Conservation (phyloP, 1,140 invertebrate genomes). For the Lutraria rhynchaena region DNA sequence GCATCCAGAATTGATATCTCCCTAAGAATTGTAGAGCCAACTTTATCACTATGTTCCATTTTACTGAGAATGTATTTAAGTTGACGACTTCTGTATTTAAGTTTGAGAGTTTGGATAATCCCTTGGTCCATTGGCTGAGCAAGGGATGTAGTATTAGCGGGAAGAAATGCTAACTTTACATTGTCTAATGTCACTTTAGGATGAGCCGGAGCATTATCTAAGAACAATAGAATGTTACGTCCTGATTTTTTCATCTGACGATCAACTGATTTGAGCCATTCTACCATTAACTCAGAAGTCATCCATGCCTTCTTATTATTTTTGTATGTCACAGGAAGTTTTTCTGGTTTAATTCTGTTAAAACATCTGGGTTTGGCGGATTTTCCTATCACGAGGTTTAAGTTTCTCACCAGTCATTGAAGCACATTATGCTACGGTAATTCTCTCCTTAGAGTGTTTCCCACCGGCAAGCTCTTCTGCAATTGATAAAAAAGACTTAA, state of each 20-base stretch:
- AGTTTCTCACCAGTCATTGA: conserved; percentile 32
- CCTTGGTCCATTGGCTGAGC: conserved; percentile 48
- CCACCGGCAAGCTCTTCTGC: conserved; percentile 31
- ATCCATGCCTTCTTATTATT: conserved; percentile 72
- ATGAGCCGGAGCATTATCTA: conserved; percentile 69
- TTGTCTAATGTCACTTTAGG: conserved; percentile 64
- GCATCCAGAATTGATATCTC: too few species aligned
- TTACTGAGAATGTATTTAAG: neutral
- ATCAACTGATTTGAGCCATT: too few species aligned
- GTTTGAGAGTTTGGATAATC: conserved; percentile 48
- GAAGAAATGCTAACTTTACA: conserved; percentile 81
- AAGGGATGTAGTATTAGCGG: conserved; percentile 65
- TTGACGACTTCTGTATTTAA: conserved; percentile 32
- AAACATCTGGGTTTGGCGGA: neutral
- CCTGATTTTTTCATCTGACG: conserved; percentile 59
- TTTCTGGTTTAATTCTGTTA: neutral
- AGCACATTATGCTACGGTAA: conserved; percentile 43
- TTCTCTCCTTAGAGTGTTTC: conserved; percentile 46
- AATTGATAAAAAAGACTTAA: too few species aligned
- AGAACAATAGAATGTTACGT: conserved; percentile 60
- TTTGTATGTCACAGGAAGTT: conserved; percentile 13
- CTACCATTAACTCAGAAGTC: too few species aligned
- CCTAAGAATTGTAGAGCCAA: conserved; percentile 18
- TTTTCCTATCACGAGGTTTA: conserved; percentile 11
- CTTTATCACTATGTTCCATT: neutral